phyloP scores from a whole-genome alignment of 1,140 invertebrate species.

The Drosophila guanche region DNA sequence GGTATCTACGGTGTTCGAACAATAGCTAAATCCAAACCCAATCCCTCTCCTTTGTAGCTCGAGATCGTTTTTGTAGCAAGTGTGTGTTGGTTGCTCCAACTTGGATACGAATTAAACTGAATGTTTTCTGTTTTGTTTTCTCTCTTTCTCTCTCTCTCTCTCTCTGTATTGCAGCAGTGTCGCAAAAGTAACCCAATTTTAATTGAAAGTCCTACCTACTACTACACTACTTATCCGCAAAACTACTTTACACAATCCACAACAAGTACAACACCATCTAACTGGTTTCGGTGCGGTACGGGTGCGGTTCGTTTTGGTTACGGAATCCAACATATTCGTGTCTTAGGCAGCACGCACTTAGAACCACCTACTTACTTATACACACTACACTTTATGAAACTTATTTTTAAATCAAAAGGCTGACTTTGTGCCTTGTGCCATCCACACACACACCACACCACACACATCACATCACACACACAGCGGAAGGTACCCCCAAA shows the following conservation, averaged over 20 bases:
- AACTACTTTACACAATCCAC: conserved; percentile 44
- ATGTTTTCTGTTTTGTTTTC: conserved; percentile 57
- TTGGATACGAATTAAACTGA: conserved; percentile 60
- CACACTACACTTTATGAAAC: conserved; percentile 19
- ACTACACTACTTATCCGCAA: conserved; percentile 28
- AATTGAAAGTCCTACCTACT: conserved; percentile 45
- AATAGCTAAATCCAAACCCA: not conserved
- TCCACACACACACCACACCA: not conserved
- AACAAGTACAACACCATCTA: conserved; percentile 39
- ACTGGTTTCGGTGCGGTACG: conserved; percentile 34
- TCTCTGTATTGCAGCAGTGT: conserved; percentile 82
- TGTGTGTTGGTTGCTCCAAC: conserved; percentile 1
- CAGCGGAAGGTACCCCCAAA: conserved; percentile 2
- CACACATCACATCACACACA: conserved; percentile 17
- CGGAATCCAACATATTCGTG: conserved; percentile 31
- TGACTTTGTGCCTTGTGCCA: conserved; percentile 56
- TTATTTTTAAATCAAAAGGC: conserved; percentile 10
- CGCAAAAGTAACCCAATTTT: conserved; percentile 76
- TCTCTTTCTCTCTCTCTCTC: conserved; percentile 57
- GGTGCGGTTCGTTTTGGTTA: conserved; percentile 29
- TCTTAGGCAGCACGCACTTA: conserved; percentile 42
- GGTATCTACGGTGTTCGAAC: no score
- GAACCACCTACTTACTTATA: conserved; percentile 42
- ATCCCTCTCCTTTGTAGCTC: not conserved
- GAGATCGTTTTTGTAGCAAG: conserved; percentile 2